phyloP scores from a whole-genome alignment of 2,113 vertebrate genomes.

The Zosterops borbonicus region DNA sequence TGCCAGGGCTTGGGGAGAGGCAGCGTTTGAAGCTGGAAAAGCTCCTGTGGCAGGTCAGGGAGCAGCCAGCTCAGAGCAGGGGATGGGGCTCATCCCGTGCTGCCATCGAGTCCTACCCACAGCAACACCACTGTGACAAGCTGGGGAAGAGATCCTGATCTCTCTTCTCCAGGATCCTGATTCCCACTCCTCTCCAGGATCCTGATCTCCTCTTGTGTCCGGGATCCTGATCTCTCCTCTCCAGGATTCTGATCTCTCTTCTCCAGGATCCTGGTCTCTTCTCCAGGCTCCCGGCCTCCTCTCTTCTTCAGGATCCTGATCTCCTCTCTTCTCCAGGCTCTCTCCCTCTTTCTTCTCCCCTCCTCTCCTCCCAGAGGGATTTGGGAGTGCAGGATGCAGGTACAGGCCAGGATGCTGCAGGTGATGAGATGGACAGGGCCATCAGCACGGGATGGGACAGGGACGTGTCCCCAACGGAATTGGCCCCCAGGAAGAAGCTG shows the following conservation, averaged over 20 bases:
- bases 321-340: background rate
- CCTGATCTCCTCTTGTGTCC: fast-evolving
- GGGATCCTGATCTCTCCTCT: fast-evolving
- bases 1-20: fast-evolving
- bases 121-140: fast-evolving
- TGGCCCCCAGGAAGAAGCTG: background rate
- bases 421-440: background rate
- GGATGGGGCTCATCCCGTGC: background rate
- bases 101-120: fast-evolving
- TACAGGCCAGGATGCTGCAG: background rate
- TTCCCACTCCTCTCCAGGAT: background rate
- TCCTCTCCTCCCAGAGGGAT: background rate
- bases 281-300: fast-evolving
- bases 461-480: fast-evolving
- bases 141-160: fast-evolving
- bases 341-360: background rate
- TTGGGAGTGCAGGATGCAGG: background rate
- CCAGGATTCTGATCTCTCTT: background rate
- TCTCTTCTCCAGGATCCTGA: background rate
- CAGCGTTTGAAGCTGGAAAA: background rate
- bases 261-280: fast-evolving
- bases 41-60: background rate
- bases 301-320: too few species aligned
- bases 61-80: background rate
- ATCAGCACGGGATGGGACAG: background rate